These are phyloP conservation scores for Muscicapa comitata DNA, from an alignment of 2,797 vertebrate species.

Conservation along the genomic window DNA sequence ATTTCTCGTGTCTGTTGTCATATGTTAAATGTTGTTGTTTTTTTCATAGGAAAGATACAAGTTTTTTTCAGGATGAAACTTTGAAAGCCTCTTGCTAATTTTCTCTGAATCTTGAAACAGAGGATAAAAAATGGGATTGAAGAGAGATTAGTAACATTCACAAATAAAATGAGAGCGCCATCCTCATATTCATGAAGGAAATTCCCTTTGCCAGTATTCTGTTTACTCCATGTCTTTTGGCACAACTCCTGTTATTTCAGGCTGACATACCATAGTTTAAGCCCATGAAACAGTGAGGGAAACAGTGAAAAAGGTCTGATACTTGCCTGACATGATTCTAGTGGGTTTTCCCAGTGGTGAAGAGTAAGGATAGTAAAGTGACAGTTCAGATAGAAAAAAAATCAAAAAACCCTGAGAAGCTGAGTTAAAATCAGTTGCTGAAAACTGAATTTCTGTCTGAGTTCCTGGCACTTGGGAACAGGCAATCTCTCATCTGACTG, in stretches of 20 bases:
- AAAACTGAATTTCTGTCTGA: conserved; percentile 53
- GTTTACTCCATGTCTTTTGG: not conserved
- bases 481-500: too few relatives aligned
- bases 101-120: not conserved
- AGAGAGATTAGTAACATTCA: not conserved
- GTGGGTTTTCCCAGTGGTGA: not conserved
- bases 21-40: not conserved
- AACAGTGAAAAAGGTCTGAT: not conserved
- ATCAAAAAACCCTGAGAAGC: not conserved
- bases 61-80: not conserved
- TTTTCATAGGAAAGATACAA: not conserved
- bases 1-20: not conserved
- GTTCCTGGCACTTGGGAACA: conserved; percentile 4
- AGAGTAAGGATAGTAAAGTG: not conserved
- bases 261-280: not conserved
- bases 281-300: not conserved
- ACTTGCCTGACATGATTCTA: conserved; percentile 40
- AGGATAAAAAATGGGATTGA: not conserved
- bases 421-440: conserved; percentile 55
- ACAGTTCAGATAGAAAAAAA: not conserved
- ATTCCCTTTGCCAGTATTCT: not conserved
- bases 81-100: not conserved
- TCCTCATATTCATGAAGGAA: not conserved
- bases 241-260: not conserved
- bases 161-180: not conserved